Evolutionary conservation across 2,888 invertebrate species (phyloP).

Genomic region (Caenorhabditis panamensis): DNA sequence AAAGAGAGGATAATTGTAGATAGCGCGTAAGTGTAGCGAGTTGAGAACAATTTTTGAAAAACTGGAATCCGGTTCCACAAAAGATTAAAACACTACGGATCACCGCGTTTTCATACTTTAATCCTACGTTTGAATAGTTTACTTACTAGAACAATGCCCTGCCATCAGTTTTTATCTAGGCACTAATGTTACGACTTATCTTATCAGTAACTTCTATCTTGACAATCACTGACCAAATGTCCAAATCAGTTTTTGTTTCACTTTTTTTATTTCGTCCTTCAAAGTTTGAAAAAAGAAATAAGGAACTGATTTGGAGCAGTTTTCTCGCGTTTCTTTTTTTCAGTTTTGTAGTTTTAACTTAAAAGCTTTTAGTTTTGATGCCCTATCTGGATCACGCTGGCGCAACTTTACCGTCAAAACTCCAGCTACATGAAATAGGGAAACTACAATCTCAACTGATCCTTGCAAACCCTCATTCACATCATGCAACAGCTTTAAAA

Average conservation of each 20-base stretch:
- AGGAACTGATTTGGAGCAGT: no score
- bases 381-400: slow-evolving; percentile 73
- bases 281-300: no score
- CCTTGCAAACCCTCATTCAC: slow-evolving; percentile 91
- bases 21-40: no score
- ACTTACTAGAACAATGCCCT: neutral
- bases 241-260: slow-evolving; percentile 3
- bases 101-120: neutral
- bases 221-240: slow-evolving; percentile 30
- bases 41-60: neutral
- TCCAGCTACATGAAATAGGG: slow-evolving; percentile 60
- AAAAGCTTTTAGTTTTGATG: no score
- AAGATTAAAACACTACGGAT: neutral
- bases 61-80: neutral
- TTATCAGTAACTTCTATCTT: slow-evolving; percentile 3
- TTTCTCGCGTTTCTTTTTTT: no score
- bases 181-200: slow-evolving; percentile 23
- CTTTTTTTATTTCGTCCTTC: neutral
- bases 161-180: slow-evolving; percentile 15
- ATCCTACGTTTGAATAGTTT: neutral
- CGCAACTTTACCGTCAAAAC: slow-evolving; percentile 62
- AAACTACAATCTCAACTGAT: slow-evolving; percentile 41
- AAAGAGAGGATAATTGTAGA: neutral
- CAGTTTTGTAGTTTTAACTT: no score
- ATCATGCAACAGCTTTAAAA: slow-evolving; percentile 86